Conservation (phyloP, 2,113 vertebrate genomes). For the Lophius piscatorius region DNA sequence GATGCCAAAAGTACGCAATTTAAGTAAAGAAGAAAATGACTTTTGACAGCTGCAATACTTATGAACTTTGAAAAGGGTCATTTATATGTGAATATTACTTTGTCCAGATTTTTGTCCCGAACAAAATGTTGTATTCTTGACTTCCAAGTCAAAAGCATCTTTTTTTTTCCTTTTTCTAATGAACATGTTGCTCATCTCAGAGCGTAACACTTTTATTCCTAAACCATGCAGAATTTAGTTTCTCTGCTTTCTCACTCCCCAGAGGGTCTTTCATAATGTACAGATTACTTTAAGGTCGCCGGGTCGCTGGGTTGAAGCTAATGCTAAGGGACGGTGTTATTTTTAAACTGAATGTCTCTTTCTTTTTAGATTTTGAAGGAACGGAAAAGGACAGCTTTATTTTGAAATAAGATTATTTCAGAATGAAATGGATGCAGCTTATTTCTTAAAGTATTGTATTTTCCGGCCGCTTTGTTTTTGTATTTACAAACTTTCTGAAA, state of each 20-base stretch:
- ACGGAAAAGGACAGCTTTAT: conserved; percentile 6
- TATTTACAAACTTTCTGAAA: background rate
- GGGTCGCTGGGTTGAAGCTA: conserved; percentile 60
- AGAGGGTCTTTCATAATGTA: conserved; percentile 60
- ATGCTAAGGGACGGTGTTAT: conserved; percentile 55
- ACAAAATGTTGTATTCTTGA: background rate
- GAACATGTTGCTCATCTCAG: conserved; percentile 21
- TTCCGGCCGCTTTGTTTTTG: background rate
- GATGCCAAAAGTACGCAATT: background rate
- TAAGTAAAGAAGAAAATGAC: background rate
- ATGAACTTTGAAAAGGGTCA: background rate
- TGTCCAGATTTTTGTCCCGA: conserved; percentile 12
- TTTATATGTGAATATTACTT: background rate
- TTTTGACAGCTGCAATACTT: background rate
- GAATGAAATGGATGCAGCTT: background rate
- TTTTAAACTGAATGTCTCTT: conserved; percentile 43
- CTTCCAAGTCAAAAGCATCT: background rate
- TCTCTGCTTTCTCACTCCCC: conserved; percentile 30
- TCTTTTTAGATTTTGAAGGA: conserved; percentile 22
- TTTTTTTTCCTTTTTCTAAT: background rate
- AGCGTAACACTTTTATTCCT: conserved; percentile 17
- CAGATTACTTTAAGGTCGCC: conserved; percentile 65
- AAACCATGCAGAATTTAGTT: conserved; percentile 54
- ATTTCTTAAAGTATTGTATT: background rate
- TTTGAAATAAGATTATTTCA: conserved; percentile 15